phyloP scores from a whole-genome alignment of 2,888 invertebrate species.

The Drosophila eohydei region DNA sequence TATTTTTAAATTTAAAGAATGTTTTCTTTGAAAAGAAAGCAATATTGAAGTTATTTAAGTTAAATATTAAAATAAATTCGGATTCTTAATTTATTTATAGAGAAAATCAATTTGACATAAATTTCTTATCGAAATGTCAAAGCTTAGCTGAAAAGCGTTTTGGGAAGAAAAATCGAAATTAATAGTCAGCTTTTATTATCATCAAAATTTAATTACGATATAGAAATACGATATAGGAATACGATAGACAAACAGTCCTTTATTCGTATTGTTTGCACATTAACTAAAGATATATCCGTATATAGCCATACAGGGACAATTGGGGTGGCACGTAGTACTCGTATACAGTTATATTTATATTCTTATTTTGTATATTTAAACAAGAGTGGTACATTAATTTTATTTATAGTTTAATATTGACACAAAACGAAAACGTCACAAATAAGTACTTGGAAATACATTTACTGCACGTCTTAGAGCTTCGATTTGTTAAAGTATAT shows the following conservation, averaged over 20 bases:
- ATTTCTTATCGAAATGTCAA: no score
- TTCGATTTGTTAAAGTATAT: conserved; percentile 77
- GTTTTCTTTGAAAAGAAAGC: background rate
- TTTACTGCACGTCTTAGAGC: conserved; percentile 84
- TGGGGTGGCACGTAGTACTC: conserved; percentile 11
- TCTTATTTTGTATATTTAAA: conserved; percentile 27
- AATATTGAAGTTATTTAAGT: background rate
- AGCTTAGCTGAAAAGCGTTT: background rate
- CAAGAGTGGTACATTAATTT: conserved; percentile 50
- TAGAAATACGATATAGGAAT: background rate
- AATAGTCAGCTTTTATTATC: background rate
- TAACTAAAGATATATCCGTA: conserved; percentile 20
- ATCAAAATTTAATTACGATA: background rate
- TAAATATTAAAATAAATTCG: background rate
- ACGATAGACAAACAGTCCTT: conserved; percentile 26
- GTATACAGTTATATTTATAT: conserved; percentile 19
- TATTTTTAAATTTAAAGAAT: background rate
- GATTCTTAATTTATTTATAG: background rate
- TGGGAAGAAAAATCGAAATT: background rate
- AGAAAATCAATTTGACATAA: background rate
- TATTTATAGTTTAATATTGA: conserved; percentile 38
- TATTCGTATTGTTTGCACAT: conserved; percentile 22
- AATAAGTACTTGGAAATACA: conserved; percentile 73
- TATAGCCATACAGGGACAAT: conserved; percentile 14
- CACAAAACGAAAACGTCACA: conserved; percentile 64